Conservation (phyloP, 2,888 invertebrate genomes). For the Philopedon plagiatum region DNA sequence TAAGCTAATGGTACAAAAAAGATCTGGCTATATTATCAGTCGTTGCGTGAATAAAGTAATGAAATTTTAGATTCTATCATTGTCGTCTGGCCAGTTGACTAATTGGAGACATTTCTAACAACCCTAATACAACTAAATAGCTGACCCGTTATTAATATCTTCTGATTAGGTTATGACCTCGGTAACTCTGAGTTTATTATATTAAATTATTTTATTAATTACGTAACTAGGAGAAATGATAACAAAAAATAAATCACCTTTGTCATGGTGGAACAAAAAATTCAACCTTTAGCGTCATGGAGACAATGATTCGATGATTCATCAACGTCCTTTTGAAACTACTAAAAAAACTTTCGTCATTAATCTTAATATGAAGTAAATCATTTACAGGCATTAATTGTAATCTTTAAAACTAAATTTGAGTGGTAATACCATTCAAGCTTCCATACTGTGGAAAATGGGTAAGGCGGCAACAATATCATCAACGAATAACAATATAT, state of each 20-base stretch:
- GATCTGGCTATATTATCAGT: neutral
- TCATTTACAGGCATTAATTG: too few relatives aligned
- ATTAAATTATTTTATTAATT: neutral
- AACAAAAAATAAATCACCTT: neutral
- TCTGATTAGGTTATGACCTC: neutral
- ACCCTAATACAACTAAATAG: neutral
- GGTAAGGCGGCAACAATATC: too few relatives aligned
- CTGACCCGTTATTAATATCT: constrained; percentile 3
- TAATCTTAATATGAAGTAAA: too few relatives aligned
- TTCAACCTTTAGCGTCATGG: too few relatives aligned
- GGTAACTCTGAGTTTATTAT: neutral
- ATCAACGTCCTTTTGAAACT: too few relatives aligned
- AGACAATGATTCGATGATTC: too few relatives aligned
- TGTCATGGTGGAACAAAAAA: too few relatives aligned
- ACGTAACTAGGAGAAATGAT: neutral
- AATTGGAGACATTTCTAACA: neutral
- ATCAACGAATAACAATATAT: too few relatives aligned
- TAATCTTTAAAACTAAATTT: too few relatives aligned
- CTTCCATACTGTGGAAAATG: too few relatives aligned
- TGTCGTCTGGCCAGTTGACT: neutral
- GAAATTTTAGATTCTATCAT: neutral
- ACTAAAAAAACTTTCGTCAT: too few relatives aligned
- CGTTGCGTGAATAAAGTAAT: neutral
- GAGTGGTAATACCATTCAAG: too few relatives aligned
- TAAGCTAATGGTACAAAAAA: neutral